Base-by-base conservation (phyloP, 2,888 invertebrate species). In the Mesopsocus fuscifrons region DNA sequence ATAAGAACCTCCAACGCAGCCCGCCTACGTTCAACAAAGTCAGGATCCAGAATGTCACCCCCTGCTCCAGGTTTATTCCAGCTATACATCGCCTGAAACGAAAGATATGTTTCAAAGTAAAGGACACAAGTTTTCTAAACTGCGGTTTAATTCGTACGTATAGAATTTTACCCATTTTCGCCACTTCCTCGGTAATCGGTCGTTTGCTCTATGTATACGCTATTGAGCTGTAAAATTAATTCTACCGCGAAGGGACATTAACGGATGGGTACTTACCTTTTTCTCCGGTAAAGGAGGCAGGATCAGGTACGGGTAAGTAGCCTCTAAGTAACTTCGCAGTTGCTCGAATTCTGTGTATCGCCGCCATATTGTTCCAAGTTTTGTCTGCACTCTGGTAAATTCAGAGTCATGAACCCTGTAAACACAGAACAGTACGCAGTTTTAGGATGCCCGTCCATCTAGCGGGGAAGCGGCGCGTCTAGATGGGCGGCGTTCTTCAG, bases 301-400 rank as follows among this genome's bases (percentile, higher is more conserved):
- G 11, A 85, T 75, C 41, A 80, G 68, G 56, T 77, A 77, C n/a
- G 83, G 80, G 61, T 83, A 84, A 23, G 74, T 75, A 22, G 77
- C 68, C 54, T 77, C 78, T 45, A 87, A 62, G 55, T 83, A 83
- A 50, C 76, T 74, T 51, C 78, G 68, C 41, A 87, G 68, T 50
- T 81, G 72, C 57, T 84, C 84, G 65, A 85, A 85, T 59, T 87
- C 85, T 35, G 81, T 82, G 56, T 85, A 87, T 23, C 85, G 63
- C 50, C 85, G 65, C 79, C 81, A 81, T 50, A 80, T 69, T 13
- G 76, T 73, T 50, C 74, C 74, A 44, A 75, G 61, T 55, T 70
- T 74, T 2, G 67, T 66, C 34, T 75, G 61, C 34, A 74, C 70
- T 45, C 65, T 59, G 52, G 70, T 69, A 51, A 69, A 74, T 9